Conservation (phyloP, 2,888 invertebrate species). For the Hyalella azteca region DNA sequence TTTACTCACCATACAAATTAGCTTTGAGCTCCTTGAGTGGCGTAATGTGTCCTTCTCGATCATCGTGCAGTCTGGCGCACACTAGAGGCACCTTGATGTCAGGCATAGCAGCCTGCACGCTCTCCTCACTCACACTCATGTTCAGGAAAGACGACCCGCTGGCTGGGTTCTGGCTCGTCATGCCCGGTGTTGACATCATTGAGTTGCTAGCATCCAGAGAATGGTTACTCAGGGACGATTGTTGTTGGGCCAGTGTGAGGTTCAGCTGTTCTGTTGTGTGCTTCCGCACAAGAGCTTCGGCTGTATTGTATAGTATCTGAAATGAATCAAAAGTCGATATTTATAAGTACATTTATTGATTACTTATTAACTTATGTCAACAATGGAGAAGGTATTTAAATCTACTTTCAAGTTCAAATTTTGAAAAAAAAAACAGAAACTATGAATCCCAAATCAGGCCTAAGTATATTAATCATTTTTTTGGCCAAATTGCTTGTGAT, state of each 20-base stretch:
- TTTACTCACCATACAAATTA: slow-evolving; percentile 75
- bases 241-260: slow-evolving; percentile 13
- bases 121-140: slow-evolving; percentile 10
- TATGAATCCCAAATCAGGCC: no score
- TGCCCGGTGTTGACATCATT: not conserved
- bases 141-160: not conserved
- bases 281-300: not conserved
- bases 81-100: slow-evolving; percentile 64
- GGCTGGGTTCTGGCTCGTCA: not conserved
- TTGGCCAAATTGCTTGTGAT: no score
- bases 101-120: slow-evolving; percentile 59
- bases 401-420: no score
- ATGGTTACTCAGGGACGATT: slow-evolving; percentile 9
- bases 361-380: no score
- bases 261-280: slow-evolving; percentile 8
- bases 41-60: slow-evolving; percentile 72
- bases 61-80: slow-evolving; percentile 66
- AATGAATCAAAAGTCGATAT: no score
- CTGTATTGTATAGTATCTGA: not conserved
- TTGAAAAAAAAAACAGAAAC: no score
- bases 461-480: no score
- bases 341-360: no score
- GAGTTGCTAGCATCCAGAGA: not conserved
- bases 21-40: slow-evolving; percentile 75
- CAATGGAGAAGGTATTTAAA: no score